phyloP scores from a whole-genome alignment of 2,888 invertebrate species.

The Bombylius discolor region DNA sequence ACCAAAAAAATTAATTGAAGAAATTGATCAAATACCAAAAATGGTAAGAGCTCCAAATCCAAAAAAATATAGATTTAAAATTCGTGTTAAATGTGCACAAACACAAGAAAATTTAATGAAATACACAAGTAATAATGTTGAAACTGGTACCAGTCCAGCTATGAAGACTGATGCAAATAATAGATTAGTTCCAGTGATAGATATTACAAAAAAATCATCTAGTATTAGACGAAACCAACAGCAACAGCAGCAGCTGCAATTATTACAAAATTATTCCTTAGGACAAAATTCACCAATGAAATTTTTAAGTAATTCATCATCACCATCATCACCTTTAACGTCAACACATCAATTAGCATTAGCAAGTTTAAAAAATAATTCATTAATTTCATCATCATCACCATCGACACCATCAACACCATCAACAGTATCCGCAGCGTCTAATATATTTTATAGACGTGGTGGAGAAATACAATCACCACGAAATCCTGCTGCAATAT shows the following conservation, averaged over 20 bases:
- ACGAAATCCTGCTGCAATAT: not conserved
- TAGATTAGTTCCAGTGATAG: conserved; percentile 28
- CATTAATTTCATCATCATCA: no score
- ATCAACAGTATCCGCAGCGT: no score
- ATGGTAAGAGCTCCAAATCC: conserved; percentile 50
- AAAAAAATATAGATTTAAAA: conserved; percentile 50
- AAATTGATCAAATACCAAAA: conserved; percentile 47
- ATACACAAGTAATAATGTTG: conserved; percentile 24
- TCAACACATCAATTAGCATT: not conserved
- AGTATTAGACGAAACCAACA: conserved; percentile 15
- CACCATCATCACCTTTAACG: not conserved
- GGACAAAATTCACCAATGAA: not conserved
- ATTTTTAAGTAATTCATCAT: conserved; percentile 1
- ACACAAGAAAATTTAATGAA: conserved; percentile 27
- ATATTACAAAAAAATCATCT: conserved; percentile 15
- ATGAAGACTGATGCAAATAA: conserved; percentile 33
- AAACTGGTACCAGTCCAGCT: conserved; percentile 38
- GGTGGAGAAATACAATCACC: not conserved
- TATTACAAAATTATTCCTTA: no score
- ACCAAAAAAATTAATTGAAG: conserved; percentile 54
- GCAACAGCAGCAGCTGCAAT: no score
- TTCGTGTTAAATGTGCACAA: conserved; percentile 37
- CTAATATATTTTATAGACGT: no score
- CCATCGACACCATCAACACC: not conserved
- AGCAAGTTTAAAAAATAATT: not conserved